These are phyloP conservation scores for Phrynosoma platyrhinos DNA, from an alignment of 2,113 vertebrate genomes.

Conservation along the genomic window DNA sequence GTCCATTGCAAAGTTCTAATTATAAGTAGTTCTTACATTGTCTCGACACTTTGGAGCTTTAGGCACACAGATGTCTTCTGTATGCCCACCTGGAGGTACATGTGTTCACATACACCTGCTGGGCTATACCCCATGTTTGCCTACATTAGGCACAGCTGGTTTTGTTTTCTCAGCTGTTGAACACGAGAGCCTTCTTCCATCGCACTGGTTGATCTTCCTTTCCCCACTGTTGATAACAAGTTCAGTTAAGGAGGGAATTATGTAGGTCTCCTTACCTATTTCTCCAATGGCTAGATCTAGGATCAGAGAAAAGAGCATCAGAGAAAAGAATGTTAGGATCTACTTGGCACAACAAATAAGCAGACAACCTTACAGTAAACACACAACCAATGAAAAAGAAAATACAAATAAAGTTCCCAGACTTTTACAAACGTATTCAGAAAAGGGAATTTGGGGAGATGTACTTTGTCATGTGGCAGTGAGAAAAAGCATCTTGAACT, in stretches of 20 bases:
- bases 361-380: neutral
- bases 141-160: neutral
- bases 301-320: neutral
- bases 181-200: slow-evolving; percentile 8
- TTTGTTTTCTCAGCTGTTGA: slow-evolving; percentile 40
- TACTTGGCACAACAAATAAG: neutral
- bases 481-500: neutral
- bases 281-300: neutral
- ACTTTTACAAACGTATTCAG: neutral
- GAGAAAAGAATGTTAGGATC: neutral
- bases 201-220: neutral
- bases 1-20: neutral
- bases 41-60: neutral
- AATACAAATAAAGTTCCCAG: neutral
- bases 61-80: neutral
- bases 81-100: slow-evolving; percentile 8
- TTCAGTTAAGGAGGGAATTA: neutral
- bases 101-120: slow-evolving; percentile 14
- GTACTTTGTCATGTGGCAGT: neutral
- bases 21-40: neutral
- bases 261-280: slow-evolving; percentile 14
- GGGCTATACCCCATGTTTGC: slow-evolving; percentile 33
- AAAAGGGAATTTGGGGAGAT: neutral
- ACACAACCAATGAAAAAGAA: neutral
- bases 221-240: neutral